A percentile compares a stretch with the other conserved stretches of the same genome.
Evolutionary conservation across 2,113 vertebrate genomes (phyloP).

Genomic region (Orycteropus afer): DNA sequence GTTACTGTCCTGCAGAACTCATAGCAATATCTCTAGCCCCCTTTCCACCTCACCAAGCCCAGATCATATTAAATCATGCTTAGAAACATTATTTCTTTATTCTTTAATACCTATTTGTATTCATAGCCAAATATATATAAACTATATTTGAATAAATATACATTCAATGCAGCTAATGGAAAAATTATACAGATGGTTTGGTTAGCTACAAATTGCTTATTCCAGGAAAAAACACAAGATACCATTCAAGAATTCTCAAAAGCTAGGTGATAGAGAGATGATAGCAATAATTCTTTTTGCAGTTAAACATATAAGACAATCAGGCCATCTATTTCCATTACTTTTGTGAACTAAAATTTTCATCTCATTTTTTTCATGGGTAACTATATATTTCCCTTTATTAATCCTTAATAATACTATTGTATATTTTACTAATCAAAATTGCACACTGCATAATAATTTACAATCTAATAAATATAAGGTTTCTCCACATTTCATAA

Average conservation of each 20-base stretch:
- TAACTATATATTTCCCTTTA: conserved; percentile 69
- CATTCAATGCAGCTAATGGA: conserved; percentile 2
- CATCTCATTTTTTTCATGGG: conserved; percentile 60
- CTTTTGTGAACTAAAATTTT: conserved; percentile 68
- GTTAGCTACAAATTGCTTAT: conserved; percentile 60
- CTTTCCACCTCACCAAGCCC: conserved; percentile 47
- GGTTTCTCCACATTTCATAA: conserved; percentile 44
- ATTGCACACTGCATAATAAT: conserved; percentile 65
- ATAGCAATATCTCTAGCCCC: conserved; percentile 53
- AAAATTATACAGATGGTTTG: conserved; percentile 46
- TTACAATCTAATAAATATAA: conserved; percentile 66
- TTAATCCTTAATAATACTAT: conserved; percentile 56
- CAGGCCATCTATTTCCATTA: conserved; percentile 74
- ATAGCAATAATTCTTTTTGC: conserved; percentile 72
- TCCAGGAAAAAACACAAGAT: conserved; percentile 17
- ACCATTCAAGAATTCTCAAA: conserved; percentile 73
- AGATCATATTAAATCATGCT: conserved; percentile 24
- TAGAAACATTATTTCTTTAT: conserved; percentile 40
- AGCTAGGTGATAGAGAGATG: conserved; percentile 60
- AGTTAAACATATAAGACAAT: conserved; percentile 64
- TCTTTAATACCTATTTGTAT: conserved; percentile 54
- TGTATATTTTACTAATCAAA: conserved; percentile 65
- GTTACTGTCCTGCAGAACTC: conserved; percentile 76
- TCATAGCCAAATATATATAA: neutral
- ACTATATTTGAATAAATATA: conserved; percentile 50